These are phyloP conservation scores for Amia ocellicauda DNA, from an alignment of 2,113 vertebrate species.

Conservation along the genomic window DNA sequence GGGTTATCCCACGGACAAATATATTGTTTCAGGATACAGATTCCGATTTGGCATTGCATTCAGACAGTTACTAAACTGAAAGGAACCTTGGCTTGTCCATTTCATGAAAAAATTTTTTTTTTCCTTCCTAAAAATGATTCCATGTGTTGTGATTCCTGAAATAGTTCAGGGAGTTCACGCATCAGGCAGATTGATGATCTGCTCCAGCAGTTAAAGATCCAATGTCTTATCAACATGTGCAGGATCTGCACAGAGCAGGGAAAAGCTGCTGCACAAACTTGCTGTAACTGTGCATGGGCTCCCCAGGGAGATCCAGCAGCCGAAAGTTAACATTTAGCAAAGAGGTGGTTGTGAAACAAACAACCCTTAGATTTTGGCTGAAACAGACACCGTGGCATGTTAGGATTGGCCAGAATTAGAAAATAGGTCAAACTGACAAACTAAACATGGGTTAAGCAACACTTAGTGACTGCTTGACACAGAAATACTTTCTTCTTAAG, in stretches of 20 bases:
- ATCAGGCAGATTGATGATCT: no score
- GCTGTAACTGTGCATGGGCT: background rate
- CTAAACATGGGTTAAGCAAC: no score
- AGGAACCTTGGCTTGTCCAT: background rate
- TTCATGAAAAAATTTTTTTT: background rate
- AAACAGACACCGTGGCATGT: slow-evolving; percentile 13
- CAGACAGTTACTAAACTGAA: background rate
- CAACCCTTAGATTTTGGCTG: slow-evolving; percentile 29
- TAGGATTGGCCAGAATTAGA: background rate
- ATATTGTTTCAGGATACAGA: no score
- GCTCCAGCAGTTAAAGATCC: no score
- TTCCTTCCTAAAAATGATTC: no score
- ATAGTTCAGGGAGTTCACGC: no score
- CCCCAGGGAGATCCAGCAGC: background rate
- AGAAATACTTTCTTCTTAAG: no score
- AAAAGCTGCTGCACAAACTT: background rate
- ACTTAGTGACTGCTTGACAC: no score
- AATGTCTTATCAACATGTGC: no score
- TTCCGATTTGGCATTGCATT: no score
- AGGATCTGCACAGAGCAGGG: background rate
- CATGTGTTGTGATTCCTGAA: no score
- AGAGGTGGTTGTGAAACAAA: slow-evolving; percentile 16
- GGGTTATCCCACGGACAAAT: no score
- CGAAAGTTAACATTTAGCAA: slow-evolving; percentile 1
- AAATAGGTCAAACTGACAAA: background rate